A percentile compares a stretch with the other conserved stretches of the same genome.
Evolutionary conservation across 2,113 vertebrate genomes (phyloP).

Genomic region (Ranitomeya imitator): DNA sequence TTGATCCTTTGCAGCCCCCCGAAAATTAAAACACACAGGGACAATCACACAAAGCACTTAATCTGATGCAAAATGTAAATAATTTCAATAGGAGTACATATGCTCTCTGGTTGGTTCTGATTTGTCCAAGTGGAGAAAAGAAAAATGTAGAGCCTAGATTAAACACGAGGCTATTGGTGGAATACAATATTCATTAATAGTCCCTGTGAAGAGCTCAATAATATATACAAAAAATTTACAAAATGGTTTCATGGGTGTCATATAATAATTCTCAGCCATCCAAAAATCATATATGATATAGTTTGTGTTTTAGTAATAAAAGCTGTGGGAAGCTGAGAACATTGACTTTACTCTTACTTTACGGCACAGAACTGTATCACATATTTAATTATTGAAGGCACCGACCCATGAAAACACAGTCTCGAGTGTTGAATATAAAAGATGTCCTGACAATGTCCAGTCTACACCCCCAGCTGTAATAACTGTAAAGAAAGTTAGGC

Average conservation of each 20-base stretch:
- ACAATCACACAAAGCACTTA: background rate
- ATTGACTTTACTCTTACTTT: background rate
- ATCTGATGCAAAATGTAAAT: background rate
- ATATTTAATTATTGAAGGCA: constrained; percentile 18
- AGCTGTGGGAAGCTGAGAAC: background rate
- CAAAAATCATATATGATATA: background rate
- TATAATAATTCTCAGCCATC: background rate
- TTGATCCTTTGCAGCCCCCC: background rate
- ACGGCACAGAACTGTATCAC: background rate
- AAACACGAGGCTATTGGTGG: background rate
- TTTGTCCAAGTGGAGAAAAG: background rate
- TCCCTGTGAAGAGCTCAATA: background rate
- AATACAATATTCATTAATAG: background rate
- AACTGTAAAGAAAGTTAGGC: background rate
- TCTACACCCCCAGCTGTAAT: background rate
- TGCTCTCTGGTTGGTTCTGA: background rate
- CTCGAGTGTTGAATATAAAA: background rate
- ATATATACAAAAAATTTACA: background rate
- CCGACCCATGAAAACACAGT: background rate
- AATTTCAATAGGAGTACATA: no score
- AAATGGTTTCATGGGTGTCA: background rate
- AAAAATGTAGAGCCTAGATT: background rate
- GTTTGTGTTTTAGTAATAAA: background rate
- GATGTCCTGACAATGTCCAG: background rate
- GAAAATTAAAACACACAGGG: background rate